Base-by-base conservation (phyloP, 2,797 vertebrate genomes). In the Enteromius thamalakanensis region DNA sequence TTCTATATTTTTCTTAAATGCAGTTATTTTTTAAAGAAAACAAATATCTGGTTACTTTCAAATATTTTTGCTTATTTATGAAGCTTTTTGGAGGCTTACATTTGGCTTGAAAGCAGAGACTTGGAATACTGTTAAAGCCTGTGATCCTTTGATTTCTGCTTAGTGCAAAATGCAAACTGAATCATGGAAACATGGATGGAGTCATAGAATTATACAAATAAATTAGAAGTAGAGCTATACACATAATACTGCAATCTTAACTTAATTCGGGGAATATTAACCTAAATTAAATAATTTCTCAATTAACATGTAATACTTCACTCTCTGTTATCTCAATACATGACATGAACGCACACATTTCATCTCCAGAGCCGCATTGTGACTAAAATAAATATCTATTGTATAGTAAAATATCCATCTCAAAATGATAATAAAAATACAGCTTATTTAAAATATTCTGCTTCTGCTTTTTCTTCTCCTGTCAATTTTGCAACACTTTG, bases 1-100 rank as follows among this genome's bases (percentile, higher is more conserved):
- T 40, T 34, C 23, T 65, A 42, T 55, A n/a, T 55, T 69, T 58
- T n/a, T 40, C 34, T 87, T 83, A 90, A 62, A 91, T 87, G 82
- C 17, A 34, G 12, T n/a, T 3, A 53, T 74, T 42, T 42, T 26
- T 6, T 17, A 45, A 64, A 34, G 76, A 42, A 64, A 64, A 42
- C 21, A 17, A 45, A 26, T 77, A 21, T 21, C 8, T 75, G 51
- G 3, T 37, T 58, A 3, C 34, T 40, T 65, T n/a, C 9, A 29
- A 45, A 45, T 45, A 42, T 76, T 2, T 64, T 8, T 5, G n/a
- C 17, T 79, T 3, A 15, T 70, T 9, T 19, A n/a, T 45, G 1
- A 45, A 58, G 6, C 2, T 70, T 45, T n/a, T 14, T 8, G 23
- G 51, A 1, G 37, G 23, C 32, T 21, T 45, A 14, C 21, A 15